These are phyloP conservation scores for Pangasianodon gigas DNA, from an alignment of 2,113 vertebrate species.

Conservation along the genomic window DNA sequence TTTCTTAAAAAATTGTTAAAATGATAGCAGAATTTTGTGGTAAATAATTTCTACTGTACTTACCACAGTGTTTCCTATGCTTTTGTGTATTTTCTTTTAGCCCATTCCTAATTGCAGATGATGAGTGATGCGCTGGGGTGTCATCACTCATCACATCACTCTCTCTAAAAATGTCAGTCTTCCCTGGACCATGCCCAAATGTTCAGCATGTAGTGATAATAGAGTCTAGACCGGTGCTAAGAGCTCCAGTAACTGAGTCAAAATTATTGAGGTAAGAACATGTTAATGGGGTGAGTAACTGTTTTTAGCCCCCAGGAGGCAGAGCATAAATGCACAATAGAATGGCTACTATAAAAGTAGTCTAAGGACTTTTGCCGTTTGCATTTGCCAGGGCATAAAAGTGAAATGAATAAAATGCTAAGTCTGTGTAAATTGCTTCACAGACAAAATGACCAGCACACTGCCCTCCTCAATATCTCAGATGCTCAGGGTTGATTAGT, in stretches of 20 bases:
- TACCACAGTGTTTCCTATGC: background rate
- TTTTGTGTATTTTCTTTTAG: background rate
- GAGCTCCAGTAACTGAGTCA: slow-evolving; percentile 52
- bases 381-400: background rate
- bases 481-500: background rate
- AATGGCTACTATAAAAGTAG: background rate
- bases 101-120: background rate
- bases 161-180: slow-evolving; percentile 8
- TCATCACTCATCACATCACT: background rate
- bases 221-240: slow-evolving; percentile 46
- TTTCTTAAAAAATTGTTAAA: background rate
- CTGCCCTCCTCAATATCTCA: background rate
- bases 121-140: background rate
- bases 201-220: slow-evolving; percentile 39
- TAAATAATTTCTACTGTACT: background rate
- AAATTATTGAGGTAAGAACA: slow-evolving; percentile 55
- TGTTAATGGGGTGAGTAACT: slow-evolving; percentile 58
- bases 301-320: slow-evolving; percentile 28
- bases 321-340: slow-evolving; percentile 19
- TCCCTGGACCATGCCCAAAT: slow-evolving; percentile 1
- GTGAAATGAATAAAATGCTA: background rate
- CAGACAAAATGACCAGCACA: background rate
- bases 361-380: background rate
- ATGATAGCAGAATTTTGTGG: background rate
- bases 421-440: background rate